Conservation (phyloP, 2,113 vertebrate species). For the Aleadryas rufinucha region DNA sequence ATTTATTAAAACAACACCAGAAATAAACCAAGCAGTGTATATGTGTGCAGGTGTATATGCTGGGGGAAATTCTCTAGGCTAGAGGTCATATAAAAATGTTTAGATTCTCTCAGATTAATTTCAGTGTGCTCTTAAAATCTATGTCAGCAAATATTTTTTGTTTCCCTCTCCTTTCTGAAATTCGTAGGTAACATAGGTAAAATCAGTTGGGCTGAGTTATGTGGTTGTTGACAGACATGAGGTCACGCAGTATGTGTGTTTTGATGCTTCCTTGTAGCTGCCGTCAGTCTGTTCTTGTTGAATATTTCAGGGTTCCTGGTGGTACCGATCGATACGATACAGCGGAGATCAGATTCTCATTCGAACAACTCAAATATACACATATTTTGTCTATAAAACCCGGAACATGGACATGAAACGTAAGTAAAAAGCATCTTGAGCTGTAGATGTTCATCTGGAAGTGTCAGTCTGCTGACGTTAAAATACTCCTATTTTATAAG, state of each 20-base stretch:
- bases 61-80: background rate
- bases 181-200: background rate
- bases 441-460: background rate
- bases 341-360: slow-evolving; percentile 99
- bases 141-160: background rate
- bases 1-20: background rate
- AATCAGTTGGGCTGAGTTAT: background rate
- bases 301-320: slow-evolving; percentile 91
- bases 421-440: slow-evolving; percentile 72
- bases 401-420: slow-evolving; percentile 99
- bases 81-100: background rate
- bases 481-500: background rate
- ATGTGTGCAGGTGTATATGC: background rate
- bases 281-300: background rate
- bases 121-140: background rate
- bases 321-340: slow-evolving; percentile 98
- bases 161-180: background rate
- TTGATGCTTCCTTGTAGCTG: background rate
- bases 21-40: background rate
- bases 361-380: slow-evolving; percentile 97
- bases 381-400: slow-evolving; percentile 98
- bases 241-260: background rate
- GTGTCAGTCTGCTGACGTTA: background rate
- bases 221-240: background rate
- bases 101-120: background rate